Evolutionary conservation across 1,140 invertebrate genomes (phyloP).

Genomic region (Manduca sexta): DNA sequence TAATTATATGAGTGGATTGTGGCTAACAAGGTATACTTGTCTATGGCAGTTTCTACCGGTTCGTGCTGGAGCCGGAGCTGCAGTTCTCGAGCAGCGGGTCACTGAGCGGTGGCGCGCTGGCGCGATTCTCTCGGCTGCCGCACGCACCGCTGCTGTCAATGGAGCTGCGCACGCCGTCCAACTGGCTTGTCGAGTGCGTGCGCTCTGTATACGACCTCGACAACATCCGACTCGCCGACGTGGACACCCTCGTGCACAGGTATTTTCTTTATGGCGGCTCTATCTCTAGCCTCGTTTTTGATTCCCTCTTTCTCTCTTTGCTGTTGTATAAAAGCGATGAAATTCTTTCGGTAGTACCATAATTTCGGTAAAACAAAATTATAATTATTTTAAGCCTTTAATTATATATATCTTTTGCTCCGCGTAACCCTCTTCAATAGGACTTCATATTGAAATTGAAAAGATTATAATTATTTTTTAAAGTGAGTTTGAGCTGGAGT

Average conservation of each 20-base stretch:
- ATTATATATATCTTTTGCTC: no score
- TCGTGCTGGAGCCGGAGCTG: constrained; percentile 93
- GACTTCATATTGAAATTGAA: no score
- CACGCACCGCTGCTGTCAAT: constrained; percentile 95
- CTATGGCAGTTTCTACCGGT: constrained; percentile 95
- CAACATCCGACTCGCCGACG: constrained; percentile 94
- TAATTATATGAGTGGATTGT: no score
- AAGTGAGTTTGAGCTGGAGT: constrained; percentile 94
- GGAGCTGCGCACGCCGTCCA: constrained; percentile 96
- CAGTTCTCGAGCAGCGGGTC: constrained; percentile 82
- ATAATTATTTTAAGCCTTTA: no score
- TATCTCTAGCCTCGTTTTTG: no score
- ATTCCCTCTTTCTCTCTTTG: no score
- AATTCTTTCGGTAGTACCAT: no score
- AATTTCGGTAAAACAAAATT: no score
- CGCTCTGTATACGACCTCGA: constrained; percentile 97
- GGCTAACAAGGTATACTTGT: no score
- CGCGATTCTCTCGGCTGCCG: constrained; percentile 91
- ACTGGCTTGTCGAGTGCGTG: constrained; percentile 98
- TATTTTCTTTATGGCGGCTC: no score
- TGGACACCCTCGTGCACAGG: constrained; percentile 83
- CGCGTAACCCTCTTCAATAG: no score
- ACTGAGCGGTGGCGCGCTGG: constrained; percentile 80
- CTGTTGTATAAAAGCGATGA: no score
- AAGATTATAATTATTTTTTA: constrained; percentile 23